Percentiles rank a stretch among this genome's conserved stretches.
Conservation (phyloP, 2,797 vertebrate genomes). For the Rhinichthys osculus region DNA sequence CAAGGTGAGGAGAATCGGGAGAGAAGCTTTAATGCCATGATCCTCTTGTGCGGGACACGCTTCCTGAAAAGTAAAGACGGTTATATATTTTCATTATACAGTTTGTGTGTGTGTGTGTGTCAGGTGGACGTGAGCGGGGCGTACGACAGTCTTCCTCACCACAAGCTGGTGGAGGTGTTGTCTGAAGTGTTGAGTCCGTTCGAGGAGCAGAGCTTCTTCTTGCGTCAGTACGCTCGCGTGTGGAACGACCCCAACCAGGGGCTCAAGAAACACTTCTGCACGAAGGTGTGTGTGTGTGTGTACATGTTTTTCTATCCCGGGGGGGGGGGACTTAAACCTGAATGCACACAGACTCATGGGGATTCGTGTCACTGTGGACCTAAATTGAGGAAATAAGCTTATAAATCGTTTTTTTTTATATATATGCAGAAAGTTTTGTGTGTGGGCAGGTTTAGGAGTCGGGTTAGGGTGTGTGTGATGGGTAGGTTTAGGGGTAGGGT, state of each 20-base stretch:
- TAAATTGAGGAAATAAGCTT: too few species aligned
- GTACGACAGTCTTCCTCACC: conserved; percentile 89
- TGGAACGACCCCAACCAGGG: conserved; percentile 77
- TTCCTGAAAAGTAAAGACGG: too few species aligned
- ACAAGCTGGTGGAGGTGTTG: conserved; percentile 86
- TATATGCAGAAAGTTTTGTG: neutral
- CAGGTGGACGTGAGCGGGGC: conserved; percentile 91
- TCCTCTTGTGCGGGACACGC: too few species aligned
- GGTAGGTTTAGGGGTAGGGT: too few species aligned
- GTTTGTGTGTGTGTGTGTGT: neutral
- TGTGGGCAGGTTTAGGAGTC: neutral
- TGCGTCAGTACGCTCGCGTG: conserved; percentile 84
- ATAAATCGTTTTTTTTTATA: too few species aligned
- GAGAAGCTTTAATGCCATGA: too few species aligned
- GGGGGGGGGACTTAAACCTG: too few species aligned
- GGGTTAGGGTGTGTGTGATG: too few species aligned
- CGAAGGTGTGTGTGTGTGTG: conserved; percentile 42
- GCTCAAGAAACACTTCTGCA: conserved; percentile 80
- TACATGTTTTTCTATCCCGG: too few species aligned
- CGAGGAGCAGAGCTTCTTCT: conserved; percentile 75
- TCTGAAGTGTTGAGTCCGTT: conserved; percentile 74
- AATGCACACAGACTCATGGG: too few species aligned
- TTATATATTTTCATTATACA: too few species aligned
- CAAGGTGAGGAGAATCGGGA: conserved; percentile 76
- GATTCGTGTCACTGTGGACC: too few species aligned